phyloP scores from a whole-genome alignment of 2,113 vertebrate genomes.

The Atlantisia rogersi region DNA sequence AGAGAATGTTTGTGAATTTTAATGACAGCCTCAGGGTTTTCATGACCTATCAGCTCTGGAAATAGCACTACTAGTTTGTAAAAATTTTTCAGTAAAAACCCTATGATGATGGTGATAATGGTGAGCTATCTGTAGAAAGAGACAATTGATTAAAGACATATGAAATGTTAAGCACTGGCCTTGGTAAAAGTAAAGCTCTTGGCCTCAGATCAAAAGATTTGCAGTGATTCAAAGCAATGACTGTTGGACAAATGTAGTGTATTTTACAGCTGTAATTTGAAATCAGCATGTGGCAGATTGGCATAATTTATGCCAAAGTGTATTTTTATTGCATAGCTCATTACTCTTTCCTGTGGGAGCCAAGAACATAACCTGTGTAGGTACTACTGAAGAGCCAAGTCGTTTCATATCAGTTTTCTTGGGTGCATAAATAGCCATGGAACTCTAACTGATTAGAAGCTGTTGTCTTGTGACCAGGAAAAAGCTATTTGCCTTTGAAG shows the following conservation, averaged over 20 bases:
- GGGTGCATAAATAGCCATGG: not conserved
- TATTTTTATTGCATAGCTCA: slow-evolving; percentile 21
- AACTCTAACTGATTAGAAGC: not conserved
- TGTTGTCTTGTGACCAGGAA: not conserved
- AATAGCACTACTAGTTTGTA: not conserved
- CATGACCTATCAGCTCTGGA: slow-evolving; percentile 35
- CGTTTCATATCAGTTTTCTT: not conserved
- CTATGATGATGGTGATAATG: not conserved
- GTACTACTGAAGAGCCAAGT: not conserved
- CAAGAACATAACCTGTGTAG: not conserved
- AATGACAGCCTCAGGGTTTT: slow-evolving; percentile 50
- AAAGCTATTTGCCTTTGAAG: not conserved
- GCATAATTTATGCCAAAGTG: not conserved
- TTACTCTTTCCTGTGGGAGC: not conserved
- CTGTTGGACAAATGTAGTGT: not conserved
- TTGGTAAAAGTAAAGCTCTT: not conserved
- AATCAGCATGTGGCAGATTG: slow-evolving; percentile 3
- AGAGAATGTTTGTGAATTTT: slow-evolving; percentile 57
- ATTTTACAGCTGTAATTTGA: slow-evolving; percentile 31
- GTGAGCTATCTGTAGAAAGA: not conserved
- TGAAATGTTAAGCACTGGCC: not conserved
- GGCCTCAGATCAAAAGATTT: not conserved
- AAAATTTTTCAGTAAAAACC: not conserved
- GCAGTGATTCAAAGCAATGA: not conserved
- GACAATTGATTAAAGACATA: not conserved